Conservation (phyloP, 2,888 invertebrate species). For the Coleophora deauratella region DNA sequence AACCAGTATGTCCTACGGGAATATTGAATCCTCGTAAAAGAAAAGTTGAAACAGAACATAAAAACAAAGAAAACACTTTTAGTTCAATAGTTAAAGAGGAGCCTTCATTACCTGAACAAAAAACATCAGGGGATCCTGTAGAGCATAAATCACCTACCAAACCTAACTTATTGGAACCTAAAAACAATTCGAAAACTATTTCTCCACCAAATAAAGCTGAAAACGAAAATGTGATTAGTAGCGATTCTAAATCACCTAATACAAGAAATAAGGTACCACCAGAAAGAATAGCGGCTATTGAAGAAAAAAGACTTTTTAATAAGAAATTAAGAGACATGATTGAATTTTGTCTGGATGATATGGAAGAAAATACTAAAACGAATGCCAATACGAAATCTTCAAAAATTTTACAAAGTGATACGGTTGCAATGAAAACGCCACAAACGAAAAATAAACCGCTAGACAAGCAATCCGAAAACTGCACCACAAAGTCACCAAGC, state of each 20-base stretch:
- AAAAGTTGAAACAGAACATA: constrained; percentile 5
- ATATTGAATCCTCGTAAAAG: constrained; percentile 29
- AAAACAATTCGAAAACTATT: too few relatives aligned
- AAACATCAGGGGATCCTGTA: too few relatives aligned
- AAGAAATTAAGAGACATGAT: constrained; percentile 56
- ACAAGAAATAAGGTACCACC: constrained; percentile 34
- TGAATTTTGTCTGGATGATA: constrained; percentile 43
- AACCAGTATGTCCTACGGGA: constrained; percentile 37
- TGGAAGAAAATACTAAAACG: constrained; percentile 23
- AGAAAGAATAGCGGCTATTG: constrained; percentile 50
- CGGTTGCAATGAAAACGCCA: neutral
- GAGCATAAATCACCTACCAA: too few relatives aligned
- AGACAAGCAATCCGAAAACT: neutral
- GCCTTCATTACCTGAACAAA: too few relatives aligned
- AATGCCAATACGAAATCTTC: constrained; percentile 12
- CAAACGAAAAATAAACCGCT: neutral
- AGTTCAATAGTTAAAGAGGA: too few relatives aligned
- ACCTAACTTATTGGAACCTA: too few relatives aligned
- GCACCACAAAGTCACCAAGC: neutral
- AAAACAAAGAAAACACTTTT: too few relatives aligned
- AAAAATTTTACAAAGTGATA: too few relatives aligned
- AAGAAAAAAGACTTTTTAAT: constrained; percentile 57
- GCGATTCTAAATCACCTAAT: too few relatives aligned
- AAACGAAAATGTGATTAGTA: too few relatives aligned
- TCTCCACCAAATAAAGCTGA: too few relatives aligned